Evolutionary conservation across 92 coral and sea anemone species (phyloP), one percentile per base, ranked within the genome.

Genomic region (Epizoanthus rinbou): DNA sequence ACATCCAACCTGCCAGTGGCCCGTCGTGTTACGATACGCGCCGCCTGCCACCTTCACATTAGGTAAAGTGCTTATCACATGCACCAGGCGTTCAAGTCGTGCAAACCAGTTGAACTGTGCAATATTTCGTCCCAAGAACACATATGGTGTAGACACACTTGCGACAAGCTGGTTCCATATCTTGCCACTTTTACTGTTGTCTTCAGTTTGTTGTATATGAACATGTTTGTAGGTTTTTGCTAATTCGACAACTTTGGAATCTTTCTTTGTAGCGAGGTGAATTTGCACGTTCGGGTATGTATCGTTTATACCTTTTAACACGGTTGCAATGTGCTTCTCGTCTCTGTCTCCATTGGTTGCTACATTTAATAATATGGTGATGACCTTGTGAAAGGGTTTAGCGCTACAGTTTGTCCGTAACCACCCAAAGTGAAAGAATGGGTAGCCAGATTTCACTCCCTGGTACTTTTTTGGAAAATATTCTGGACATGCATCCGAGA

Each of bases 1-100:
- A 43, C 89, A 86, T 15, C 89, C 89, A 1, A 86, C 73, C 68
- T 60, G 68, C 89, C 89, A 86, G 64, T 86, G 89, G 24, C 89
- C 89, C 13, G 85, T 76, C 7, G 70, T 73, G 75, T 85, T 85
- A 37, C 88, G 88, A 28, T 62, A 85, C 13, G 88, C 50, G 25
- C 89, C 89, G 1, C 89, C 89, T n/a, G 52, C 89, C n/a, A 79
- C 83, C 41, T 66, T 75, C 0, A 86, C 84, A 62, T 79, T 74
- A 31, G 81, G 80, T 65, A 83, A 18, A 14, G 24, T 53, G 64
- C 85, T 79, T 17, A 86, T 79, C 73, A 86, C 81, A 5, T 85
- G 45, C 52, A 86, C 81, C 33, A 78, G 85, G 7, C 89, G 64
- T 69, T 86, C 85, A 79, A 86, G 64, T 62, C 89, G 89, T 14